Evolutionary conservation across 2,113 vertebrate species (phyloP), one percentile per base, ranked within the genome.

Genomic region (Aegypius monachus): DNA sequence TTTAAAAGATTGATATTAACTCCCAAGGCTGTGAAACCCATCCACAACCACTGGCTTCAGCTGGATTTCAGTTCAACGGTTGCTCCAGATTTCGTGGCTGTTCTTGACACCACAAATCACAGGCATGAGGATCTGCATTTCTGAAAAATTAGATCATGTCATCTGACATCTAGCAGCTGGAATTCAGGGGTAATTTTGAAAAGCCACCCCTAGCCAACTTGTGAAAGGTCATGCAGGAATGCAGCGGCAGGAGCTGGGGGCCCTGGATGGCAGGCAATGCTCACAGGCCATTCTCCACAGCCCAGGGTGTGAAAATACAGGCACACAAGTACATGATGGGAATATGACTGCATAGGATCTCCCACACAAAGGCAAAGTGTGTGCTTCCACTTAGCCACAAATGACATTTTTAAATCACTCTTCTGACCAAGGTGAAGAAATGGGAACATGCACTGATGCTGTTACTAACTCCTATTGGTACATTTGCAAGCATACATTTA

Each of bases 311-410:
- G 81, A 62, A 89, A 75, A 79, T 36, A 34, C 7, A 14, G 31
- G 3, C 45, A 16, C 58, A 36, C 9, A 22, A 10, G 22, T 2
- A 15, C 1, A 0, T 29, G 43, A 15, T 52, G 75, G 62, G n/a
- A 70, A 58, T 9, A 32, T 3, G 10, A 14, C 48, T 61, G 31
- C 45, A 9, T 1, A 43, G 58, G 23, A 11, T 34, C 20, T 70
- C 18, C 38, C 53, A 40, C 34, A 48, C 47, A 50, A 59, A 53
- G 0, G 1, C 43, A 8, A 70, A 36, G 7, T 5, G 10, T 11
- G 7, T 73, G 32, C 11, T 90, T 72, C 62, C n/a, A 26, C 36
- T 61, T 65, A 65, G 12, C 10, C 26, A 36, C 38, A 79, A 43
- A 16, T 8, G 56, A 7, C 26, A 61, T 79, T 40, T 81, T 65